Conservation (phyloP, 2,113 vertebrate species). For the Xenopus laevis region DNA sequence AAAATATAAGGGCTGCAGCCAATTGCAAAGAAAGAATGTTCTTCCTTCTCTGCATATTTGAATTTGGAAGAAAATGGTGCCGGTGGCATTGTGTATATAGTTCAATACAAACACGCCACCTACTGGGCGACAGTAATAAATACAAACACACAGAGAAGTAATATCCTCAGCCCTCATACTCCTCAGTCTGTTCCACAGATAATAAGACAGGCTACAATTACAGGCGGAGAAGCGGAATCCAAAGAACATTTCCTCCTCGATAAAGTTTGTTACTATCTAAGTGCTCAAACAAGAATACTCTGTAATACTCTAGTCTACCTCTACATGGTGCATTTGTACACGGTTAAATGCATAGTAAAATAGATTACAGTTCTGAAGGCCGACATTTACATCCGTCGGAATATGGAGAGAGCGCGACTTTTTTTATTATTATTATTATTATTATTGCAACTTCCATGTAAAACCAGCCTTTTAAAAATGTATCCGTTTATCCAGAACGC, state of each 20-base stretch:
- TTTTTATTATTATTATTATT: no score
- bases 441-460: not conserved
- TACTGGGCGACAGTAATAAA: no score
- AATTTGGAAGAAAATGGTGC: no score
- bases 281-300: not conserved
- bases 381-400: not conserved
- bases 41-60: no score
- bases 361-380: conserved; percentile 28
- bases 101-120: no score
- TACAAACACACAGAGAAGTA: no score
- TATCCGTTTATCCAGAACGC: not conserved
- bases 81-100: no score
- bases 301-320: not conserved
- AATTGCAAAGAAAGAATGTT: no score
- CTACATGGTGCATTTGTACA: not conserved
- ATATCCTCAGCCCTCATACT: no score
- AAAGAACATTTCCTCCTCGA: no score
- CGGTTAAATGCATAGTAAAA: conserved; percentile 28
- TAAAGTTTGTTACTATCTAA: not conserved
- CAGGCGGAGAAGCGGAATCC: not conserved
- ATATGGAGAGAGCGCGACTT: not conserved
- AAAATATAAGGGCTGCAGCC: no score
- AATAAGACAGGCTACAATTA: not conserved
- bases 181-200: not conserved
- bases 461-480: not conserved